Base-by-base conservation (phyloP, 2,888 invertebrate genomes). In the Philopedon plagiatum region DNA sequence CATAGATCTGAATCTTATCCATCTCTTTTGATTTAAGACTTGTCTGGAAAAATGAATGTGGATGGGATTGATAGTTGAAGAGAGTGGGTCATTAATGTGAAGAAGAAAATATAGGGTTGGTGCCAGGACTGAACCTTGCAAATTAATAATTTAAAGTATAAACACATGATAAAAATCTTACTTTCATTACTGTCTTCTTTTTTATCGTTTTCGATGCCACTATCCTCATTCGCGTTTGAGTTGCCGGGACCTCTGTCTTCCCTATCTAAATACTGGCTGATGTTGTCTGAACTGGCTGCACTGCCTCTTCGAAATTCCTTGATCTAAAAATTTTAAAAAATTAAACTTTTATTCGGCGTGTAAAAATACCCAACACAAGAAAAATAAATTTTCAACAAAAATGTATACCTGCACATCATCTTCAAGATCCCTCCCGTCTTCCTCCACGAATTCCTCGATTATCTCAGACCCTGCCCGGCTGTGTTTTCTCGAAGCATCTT, bases 251-350 rank as follows among this genome's bases (percentile, higher is more conserved):
- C 41, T 15, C 46, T 49, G 34, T 84, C 83, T 39, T 85, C 86
- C 76, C 83, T 85, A 64, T 86, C 86, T 69, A 86, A 77, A 79
- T 85, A 85, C 76, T 86, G 85, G 72, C 85, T 85, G 21, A 85
- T 82, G 69, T 85, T 84, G 66, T 85, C 85, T 0, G 84, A 85
- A 77, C 83, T 84, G 61, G 84, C 85, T 18, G 82, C 82, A 3
- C 83, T 82, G 75, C 83, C 84, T 5, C 79, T 63, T 21, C 73
- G 56, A 13, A 61, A 66, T 21, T 74, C 70, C 39, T 65, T 73
- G 2, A 69, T 21, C 62, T 69, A 1, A 49, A 54, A 54, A 54
- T n/a, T n/a, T n/a, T n/a, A n/a, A 32, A 32, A 3, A 32, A n/a
- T 26, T 26, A 75, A 67, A 73, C 57, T 56, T 75, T 66, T 70